These are phyloP conservation scores for Amphipoea lucens DNA, from an alignment of 2,888 invertebrate genomes.

Conservation along the genomic window DNA sequence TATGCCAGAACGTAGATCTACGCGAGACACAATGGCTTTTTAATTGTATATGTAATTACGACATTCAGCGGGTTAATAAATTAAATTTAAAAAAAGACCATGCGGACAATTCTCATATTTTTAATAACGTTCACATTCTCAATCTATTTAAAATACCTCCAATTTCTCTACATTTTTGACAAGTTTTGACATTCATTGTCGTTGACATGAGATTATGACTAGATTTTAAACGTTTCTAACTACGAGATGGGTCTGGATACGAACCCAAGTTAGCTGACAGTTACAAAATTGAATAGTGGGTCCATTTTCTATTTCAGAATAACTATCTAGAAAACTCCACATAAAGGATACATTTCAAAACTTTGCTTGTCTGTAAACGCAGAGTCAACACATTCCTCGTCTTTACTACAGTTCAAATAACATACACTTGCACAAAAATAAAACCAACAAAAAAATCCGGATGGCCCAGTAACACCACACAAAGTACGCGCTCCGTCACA, in stretches of 20 bases:
- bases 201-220: not conserved
- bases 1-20: no score
- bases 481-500: conserved; percentile 40
- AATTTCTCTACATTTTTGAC: not conserved
- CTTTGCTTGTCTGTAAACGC: not conserved
- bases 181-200: not conserved
- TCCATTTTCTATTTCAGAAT: not conserved
- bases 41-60: no score
- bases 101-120: not conserved
- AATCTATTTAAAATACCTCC: no score
- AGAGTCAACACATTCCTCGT: not conserved
- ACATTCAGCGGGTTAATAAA: no score
- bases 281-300: not conserved
- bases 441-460: not conserved
- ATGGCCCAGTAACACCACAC: conserved; percentile 39
- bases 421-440: not conserved
- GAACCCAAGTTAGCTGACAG: no score
- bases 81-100: no score
- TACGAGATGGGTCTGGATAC: no score
- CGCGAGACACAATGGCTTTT: no score
- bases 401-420: not conserved
- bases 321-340: not conserved
- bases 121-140: not conserved
- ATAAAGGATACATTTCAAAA: not conserved
- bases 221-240: not conserved